phyloP scores from a whole-genome alignment of 2,797 vertebrate genomes.

The Cebuella pygmaea region DNA sequence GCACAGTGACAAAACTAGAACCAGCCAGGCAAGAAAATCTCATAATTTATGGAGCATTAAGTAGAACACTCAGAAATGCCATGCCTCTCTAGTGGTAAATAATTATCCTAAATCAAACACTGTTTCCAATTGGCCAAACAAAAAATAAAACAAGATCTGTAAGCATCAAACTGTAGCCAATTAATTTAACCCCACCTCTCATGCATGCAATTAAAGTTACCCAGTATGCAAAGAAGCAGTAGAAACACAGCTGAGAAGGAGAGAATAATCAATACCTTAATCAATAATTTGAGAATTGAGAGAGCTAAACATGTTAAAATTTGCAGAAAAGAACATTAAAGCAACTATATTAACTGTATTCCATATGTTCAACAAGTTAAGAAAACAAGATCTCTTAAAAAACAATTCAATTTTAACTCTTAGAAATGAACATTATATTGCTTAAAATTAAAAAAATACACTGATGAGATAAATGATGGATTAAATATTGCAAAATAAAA shows the following conservation, averaged over 20 bases:
- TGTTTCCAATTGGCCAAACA: neutral
- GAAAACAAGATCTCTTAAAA: neutral
- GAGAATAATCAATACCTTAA: neutral
- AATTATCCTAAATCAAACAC: neutral
- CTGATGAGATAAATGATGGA: neutral
- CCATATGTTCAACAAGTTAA: neutral
- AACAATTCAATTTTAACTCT: neutral
- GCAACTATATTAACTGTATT: neutral
- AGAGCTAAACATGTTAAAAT: neutral
- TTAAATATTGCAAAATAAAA: neutral
- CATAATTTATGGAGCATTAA: neutral
- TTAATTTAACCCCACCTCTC: neutral
- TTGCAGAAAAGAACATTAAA: neutral
- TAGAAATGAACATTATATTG: neutral
- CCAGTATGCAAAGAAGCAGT: neutral
- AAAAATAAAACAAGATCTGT: neutral
- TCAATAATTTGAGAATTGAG: neutral
- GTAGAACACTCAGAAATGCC: neutral
- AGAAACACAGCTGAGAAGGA: neutral
- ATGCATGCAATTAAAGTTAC: neutral
- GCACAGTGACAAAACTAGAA: neutral
- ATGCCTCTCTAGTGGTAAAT: neutral
- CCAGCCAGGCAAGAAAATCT: neutral
- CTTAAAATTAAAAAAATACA: neutral
- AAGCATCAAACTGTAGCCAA: neutral